phyloP scores from a whole-genome alignment of 2,113 vertebrate species.

The Anoplopoma fimbria region DNA sequence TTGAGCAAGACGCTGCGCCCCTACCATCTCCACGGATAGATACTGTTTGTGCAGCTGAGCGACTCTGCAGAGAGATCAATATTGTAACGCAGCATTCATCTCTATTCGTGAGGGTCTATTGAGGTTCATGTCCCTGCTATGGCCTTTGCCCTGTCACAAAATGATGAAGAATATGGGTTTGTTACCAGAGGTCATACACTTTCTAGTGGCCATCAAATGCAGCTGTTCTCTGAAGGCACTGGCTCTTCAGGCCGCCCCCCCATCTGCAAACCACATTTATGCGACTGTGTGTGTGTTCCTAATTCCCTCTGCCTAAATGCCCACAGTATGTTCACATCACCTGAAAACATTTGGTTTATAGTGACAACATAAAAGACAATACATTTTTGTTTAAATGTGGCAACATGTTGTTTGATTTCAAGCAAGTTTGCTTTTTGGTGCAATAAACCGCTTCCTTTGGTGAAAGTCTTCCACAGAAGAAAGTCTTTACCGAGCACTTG shows the following conservation, averaged over 20 bases:
- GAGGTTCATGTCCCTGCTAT: constrained; percentile 34
- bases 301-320: constrained; percentile 2
- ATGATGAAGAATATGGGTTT: neutral
- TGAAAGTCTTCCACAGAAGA: neutral
- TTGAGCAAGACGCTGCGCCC: constrained; percentile 57
- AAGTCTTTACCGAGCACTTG: neutral
- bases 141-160: constrained; percentile 27
- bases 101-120: constrained; percentile 43
- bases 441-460: neutral
- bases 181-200: constrained; percentile 8
- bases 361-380: neutral
- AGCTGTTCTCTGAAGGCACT: constrained; percentile 34
- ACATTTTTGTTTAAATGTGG: neutral
- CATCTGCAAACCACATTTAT: constrained; percentile 21
- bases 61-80: constrained; percentile 52
- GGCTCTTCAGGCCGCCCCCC: neutral
- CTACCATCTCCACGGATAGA: constrained; percentile 27
- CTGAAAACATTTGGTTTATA: neutral
- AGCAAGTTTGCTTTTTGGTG: neutral
- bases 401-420: neutral
- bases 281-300: neutral
- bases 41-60: constrained; percentile 25
- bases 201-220: constrained; percentile 22
- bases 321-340: neutral
- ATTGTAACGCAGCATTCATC: constrained; percentile 10